Conservation (phyloP, 2,113 vertebrate species). For the Hoplias malabaricus region DNA sequence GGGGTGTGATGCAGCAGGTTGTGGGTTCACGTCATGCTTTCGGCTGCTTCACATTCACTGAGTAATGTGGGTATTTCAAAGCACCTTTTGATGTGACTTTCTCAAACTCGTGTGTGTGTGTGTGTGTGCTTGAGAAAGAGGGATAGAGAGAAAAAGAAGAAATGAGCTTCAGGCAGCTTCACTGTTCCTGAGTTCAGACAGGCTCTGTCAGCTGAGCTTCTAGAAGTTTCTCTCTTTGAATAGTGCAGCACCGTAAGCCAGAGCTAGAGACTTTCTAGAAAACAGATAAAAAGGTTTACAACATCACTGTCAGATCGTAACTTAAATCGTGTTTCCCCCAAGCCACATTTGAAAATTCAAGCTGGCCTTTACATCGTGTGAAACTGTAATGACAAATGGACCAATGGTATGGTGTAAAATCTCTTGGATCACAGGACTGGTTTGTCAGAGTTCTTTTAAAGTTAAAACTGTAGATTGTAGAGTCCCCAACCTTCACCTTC, state of each 20-base stretch:
- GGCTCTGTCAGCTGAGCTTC: not conserved
- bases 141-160: not conserved
- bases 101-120: not conserved
- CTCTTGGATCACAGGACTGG: no score
- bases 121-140: not conserved
- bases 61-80: slow-evolving; percentile 1
- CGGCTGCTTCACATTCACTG: not conserved
- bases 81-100: slow-evolving; percentile 21
- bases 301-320: not conserved
- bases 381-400: not conserved
- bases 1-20: not conserved
- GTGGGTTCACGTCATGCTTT: not conserved
- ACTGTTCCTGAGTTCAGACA: not conserved
- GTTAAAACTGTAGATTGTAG: no score
- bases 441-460: no score
- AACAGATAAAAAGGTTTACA: not conserved
- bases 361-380: not conserved
- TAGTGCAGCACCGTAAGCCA: not conserved
- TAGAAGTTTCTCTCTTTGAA: not conserved
- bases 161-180: slow-evolving; percentile 2
- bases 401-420: no score
- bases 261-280: not conserved
- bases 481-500: no score
- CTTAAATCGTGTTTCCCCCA: not conserved
- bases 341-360: not conserved